Conservation (phyloP, 2,113 vertebrate species). For the Anser cygnoides region DNA sequence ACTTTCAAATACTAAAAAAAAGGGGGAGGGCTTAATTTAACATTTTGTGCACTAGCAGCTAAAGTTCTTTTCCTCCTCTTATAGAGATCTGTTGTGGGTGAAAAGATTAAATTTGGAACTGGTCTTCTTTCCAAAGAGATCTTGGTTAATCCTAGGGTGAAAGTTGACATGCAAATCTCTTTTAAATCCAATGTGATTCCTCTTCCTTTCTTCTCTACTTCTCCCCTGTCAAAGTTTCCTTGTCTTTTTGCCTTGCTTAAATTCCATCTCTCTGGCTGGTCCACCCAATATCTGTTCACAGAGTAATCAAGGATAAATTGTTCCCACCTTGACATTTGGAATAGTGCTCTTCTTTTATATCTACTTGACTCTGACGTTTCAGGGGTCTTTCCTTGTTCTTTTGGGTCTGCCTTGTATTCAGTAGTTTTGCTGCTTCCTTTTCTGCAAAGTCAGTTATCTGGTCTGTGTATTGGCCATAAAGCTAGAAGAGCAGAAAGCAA, state of each 20-base stretch:
- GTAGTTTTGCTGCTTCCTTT: constrained; percentile 73
- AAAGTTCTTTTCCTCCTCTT: not conserved
- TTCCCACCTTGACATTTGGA: constrained; percentile 88
- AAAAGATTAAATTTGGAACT: not conserved
- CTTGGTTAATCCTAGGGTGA: not conserved
- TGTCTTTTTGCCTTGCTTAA: not conserved
- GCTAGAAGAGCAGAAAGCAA: constrained; percentile 70
- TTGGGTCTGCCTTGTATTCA: constrained; percentile 20
- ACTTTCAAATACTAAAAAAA: not conserved
- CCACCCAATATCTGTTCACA: not conserved
- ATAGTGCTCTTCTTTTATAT: constrained; percentile 83
- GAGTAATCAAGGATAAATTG: not conserved
- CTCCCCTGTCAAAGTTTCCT: not conserved
- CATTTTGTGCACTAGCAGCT: not conserved
- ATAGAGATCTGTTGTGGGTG: not conserved
- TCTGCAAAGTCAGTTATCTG: constrained; percentile 80
- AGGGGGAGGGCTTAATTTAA: not conserved
- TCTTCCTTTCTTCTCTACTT: not conserved
- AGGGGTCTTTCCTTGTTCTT: constrained; percentile 18
- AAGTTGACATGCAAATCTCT: not conserved
- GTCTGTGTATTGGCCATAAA: constrained; percentile 91
- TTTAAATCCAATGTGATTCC: not conserved
- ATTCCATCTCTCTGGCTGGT: not conserved
- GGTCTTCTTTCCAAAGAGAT: not conserved
- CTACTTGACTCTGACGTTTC: constrained; percentile 54